These are phyloP conservation scores for Puffinus mauretanicus DNA, from an alignment of 2,113 vertebrate genomes.

Conservation along the genomic window DNA sequence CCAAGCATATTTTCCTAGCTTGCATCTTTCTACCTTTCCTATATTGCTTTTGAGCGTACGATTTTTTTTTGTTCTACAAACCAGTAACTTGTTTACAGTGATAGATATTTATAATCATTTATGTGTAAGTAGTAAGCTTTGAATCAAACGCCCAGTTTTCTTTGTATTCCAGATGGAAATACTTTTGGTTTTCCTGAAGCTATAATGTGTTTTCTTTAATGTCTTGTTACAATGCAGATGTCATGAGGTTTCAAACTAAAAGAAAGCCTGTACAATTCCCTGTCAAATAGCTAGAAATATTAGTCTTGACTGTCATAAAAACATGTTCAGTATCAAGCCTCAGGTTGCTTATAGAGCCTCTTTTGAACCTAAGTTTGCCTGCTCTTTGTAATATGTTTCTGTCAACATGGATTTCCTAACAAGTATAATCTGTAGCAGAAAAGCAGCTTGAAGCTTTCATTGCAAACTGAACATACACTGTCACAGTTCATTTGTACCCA, in stretches of 20 bases:
- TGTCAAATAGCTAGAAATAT: constrained; percentile 1
- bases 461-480: not conserved
- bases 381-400: constrained; percentile 14
- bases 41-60: not conserved
- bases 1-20: not conserved
- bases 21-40: not conserved
- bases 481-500: constrained; percentile 5
- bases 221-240: not conserved
- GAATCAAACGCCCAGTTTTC: not conserved
- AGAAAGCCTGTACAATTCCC: not conserved
- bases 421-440: not conserved
- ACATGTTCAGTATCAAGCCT: not conserved
- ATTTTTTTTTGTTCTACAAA: not conserved
- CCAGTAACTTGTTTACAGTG: not conserved
- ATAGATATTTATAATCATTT: not conserved
- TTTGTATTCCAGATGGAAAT: not conserved
- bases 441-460: not conserved
- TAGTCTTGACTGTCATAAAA: constrained; percentile 3
- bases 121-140: not conserved
- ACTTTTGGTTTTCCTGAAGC: not conserved
- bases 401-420: constrained; percentile 9
- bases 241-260: not conserved
- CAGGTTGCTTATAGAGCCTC: not conserved
- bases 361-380: constrained; percentile 2
- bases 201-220: not conserved